Base-by-base conservation (phyloP, 2,797 vertebrate genomes). In the Ctenopoma kingsleyae region DNA sequence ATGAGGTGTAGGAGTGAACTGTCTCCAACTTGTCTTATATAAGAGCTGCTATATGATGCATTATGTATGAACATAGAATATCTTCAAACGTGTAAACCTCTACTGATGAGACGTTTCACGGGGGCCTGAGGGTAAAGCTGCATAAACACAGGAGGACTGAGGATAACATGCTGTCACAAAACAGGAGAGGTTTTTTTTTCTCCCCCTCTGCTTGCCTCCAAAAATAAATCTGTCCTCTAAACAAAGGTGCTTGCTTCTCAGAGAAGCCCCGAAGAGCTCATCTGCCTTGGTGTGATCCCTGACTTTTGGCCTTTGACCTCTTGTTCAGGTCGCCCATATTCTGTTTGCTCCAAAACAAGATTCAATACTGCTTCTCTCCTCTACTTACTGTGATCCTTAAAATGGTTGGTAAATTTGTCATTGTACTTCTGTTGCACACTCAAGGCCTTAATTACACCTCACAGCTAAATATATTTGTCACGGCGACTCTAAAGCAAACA, bases 211-310 rank as follows among this genome's bases (percentile, higher is more conserved):
- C 15, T 1, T 27, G 48, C 52, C 75, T 80, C 76, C 69, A 59
- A 67, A 71, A 74, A 85, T 88, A 82, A 88, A 88, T 86, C 89
- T 63, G 74, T 38, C 70, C 15, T 0, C 60, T 5, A 44, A 79
- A 89, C 81, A 87, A 91, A 88, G 68, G 56, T 51, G 25, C 71
- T 44, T 10, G 11, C 59, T 67, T 65, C 64, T 71, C 23, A 72
- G 72, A 79, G 67, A 71, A 27, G 19, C 70, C 65, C 49, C 19
- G 12, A 41, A 10, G 23, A 41, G 50, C 50, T 78, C 60, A 50
- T 23, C 65, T 36, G 69, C 54, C 55, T 25, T 13, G 1, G 36
- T 19, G 25, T 58, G 75, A 76, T 75, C 82, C 57, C 43, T 49
- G 76, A 86, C 70, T 81, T 53, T n/a, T 59, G 68, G 9, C 76